Evolutionary conservation across 1,140 invertebrate genomes (phyloP).

Genomic region (Bactericera cockerelli): DNA sequence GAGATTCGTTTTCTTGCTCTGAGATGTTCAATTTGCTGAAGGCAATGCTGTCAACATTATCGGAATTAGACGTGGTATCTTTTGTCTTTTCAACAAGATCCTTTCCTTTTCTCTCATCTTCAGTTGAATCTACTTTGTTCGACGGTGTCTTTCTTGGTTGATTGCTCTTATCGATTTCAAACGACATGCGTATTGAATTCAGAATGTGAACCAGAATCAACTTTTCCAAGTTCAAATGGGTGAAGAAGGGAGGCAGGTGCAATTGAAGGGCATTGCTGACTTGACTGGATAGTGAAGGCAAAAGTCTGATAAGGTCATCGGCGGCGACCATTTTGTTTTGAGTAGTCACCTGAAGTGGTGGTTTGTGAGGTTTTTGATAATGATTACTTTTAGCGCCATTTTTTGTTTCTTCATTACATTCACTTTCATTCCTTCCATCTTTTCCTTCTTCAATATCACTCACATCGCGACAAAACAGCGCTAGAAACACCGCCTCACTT

Average conservation of each 20-base stretch:
- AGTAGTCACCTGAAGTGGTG: too few relatives aligned
- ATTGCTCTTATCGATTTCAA: constrained; percentile 5
- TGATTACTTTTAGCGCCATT: too few relatives aligned
- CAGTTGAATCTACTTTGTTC: not conserved
- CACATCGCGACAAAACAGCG: too few relatives aligned
- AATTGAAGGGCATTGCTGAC: constrained; percentile 45
- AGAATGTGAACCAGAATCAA: constrained; percentile 41
- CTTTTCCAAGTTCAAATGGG: constrained; percentile 37
- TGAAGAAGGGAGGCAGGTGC: constrained; percentile 39
- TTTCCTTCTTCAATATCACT: too few relatives aligned
- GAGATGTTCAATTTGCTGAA: too few relatives aligned
- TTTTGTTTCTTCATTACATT: too few relatives aligned
- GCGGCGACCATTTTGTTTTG: too few relatives aligned
- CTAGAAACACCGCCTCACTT: not conserved
- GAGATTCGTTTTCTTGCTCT: too few relatives aligned
- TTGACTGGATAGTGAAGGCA: constrained; percentile 43
- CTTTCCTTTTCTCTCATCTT: not conserved
- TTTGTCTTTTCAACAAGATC: constrained; percentile 3
- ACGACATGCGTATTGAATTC: constrained; percentile 29
- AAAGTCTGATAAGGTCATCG: constrained; percentile 34
- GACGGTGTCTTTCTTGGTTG: not conserved
- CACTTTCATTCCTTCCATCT: too few relatives aligned
- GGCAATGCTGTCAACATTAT: too few relatives aligned
- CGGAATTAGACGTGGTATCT: not conserved
- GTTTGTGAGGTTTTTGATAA: too few relatives aligned